phyloP scores from a whole-genome alignment of 2,797 vertebrate genomes.

The Pipistrellus pipistrellus region DNA sequence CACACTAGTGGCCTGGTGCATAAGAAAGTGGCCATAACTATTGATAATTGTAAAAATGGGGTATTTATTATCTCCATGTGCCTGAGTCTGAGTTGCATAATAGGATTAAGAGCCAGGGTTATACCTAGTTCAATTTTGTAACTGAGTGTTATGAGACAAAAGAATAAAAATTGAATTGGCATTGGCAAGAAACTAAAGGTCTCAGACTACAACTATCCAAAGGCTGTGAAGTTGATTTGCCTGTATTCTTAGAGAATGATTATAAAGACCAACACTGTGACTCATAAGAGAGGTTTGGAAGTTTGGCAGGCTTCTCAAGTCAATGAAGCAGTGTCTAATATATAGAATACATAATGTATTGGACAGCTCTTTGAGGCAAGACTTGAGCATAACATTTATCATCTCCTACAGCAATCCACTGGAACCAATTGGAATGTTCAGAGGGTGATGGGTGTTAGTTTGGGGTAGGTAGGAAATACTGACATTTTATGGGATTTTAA shows the following conservation, averaged over 20 bases:
- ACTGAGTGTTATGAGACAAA: background rate
- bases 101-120: constrained; percentile 10
- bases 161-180: constrained; percentile 41
- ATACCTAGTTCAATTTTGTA: constrained; percentile 49
- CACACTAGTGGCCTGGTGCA: no score
- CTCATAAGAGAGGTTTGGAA: constrained; percentile 43
- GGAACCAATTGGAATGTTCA: background rate
- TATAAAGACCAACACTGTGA: constrained; percentile 47
- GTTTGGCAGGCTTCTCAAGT: constrained; percentile 53
- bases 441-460: background rate
- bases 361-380: background rate
- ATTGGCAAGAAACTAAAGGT: constrained; percentile 8
- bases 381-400: background rate
- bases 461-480: background rate
- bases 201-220: background rate
- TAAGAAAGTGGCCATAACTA: background rate
- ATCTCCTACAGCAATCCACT: background rate
- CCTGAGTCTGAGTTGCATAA: background rate
- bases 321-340: constrained; percentile 28
- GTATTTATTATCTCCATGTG: constrained; percentile 47
- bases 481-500: constrained; percentile 5
- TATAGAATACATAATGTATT: constrained; percentile 34
- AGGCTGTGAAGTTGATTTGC: background rate
- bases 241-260: constrained; percentile 65
- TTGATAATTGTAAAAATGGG: constrained; percentile 29